Evolutionary conservation across 92 coral and sea anemone species (phyloP).

Genomic region (Metridium senile): DNA sequence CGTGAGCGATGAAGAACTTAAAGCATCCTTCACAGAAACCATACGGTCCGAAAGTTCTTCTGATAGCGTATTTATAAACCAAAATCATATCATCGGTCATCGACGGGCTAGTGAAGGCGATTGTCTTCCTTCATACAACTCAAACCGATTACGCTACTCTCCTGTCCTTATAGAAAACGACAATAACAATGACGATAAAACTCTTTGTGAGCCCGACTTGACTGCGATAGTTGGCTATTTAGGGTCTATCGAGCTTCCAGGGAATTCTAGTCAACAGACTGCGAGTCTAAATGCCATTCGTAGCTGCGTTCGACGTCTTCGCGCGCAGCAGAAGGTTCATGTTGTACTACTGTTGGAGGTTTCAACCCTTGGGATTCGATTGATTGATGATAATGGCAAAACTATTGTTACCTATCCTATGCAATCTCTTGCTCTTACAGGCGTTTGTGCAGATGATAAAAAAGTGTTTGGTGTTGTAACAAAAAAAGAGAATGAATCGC

Average conservation of each 20-base stretch:
- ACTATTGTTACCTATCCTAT: slow-evolving; percentile 81
- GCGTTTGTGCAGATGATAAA: slow-evolving; percentile 91
- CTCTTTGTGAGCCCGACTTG: slow-evolving; percentile 51
- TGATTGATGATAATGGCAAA: slow-evolving; percentile 65
- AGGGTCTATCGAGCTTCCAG: slow-evolving; percentile 92
- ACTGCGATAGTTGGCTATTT: slow-evolving; percentile 86
- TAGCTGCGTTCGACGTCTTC: slow-evolving; percentile 86
- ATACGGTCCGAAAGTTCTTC: slow-evolving; percentile 62
- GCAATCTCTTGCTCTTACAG: slow-evolving; percentile 83
- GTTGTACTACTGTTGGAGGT: slow-evolving; percentile 78
- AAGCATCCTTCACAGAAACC: slow-evolving; percentile 79
- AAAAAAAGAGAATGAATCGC: slow-evolving; percentile 57
- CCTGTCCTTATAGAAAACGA: slow-evolving; percentile 50
- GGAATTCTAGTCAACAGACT: slow-evolving; percentile 66
- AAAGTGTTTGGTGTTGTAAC: slow-evolving; percentile 94
- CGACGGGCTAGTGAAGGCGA: slow-evolving; percentile 65
- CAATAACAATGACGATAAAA: slow-evolving; percentile 15
- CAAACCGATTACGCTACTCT: slow-evolving; percentile 52
- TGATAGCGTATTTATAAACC: slow-evolving; percentile 54
- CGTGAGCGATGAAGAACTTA: slow-evolving; percentile 93
- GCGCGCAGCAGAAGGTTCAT: slow-evolving; percentile 77
- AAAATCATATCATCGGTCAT: slow-evolving; percentile 36
- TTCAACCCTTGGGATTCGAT: slow-evolving; percentile 64
- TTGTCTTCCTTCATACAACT: slow-evolving; percentile 31
- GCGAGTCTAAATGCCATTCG: slow-evolving; percentile 82